These are phyloP conservation scores for Drosophila pseudotalamancana DNA, from an alignment of 2,888 invertebrate species.

Conservation along the genomic window DNA sequence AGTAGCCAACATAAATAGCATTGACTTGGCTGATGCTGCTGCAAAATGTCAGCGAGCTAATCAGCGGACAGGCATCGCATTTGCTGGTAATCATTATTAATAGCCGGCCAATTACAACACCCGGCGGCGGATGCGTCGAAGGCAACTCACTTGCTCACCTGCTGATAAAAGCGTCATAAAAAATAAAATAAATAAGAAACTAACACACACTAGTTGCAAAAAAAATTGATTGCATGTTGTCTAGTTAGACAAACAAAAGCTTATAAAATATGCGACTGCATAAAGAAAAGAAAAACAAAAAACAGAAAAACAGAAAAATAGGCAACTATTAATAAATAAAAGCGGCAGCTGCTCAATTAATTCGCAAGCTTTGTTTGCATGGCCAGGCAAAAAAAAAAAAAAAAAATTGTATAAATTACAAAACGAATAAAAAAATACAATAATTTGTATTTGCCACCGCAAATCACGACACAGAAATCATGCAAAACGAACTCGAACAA, in stretches of 20 bases:
- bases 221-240: conserved; percentile 48
- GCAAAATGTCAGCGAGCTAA: conserved; percentile 71
- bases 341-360: conserved; percentile 69
- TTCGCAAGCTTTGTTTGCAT: conserved; percentile 58
- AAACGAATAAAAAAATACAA: conserved; percentile 17
- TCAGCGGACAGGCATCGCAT: conserved; percentile 65
- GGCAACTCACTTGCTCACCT: conserved; percentile 49
- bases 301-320: conserved; percentile 1
- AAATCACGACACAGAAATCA: conserved; percentile 73
- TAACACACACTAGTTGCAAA: conserved; percentile 9
- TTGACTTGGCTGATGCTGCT: conserved; percentile 39
- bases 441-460: conserved; percentile 70
- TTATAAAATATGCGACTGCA: conserved; percentile 53
- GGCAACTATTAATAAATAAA: conserved; percentile 58
- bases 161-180: conserved; percentile 43
- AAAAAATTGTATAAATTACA: conserved; percentile 66
- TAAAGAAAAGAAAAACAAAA: conserved; percentile 2
- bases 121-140: conserved; percentile 41
- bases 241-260: conserved; percentile 57
- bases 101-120: conserved; percentile 70
- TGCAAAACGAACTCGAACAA: conserved; percentile 55
- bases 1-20: conserved; percentile 66
- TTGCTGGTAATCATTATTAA: conserved; percentile 74
- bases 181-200: conserved; percentile 7
- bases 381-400: too few relatives aligned